Conservation (phyloP, 2,888 invertebrate species). For the Syrphus vitripennis region DNA sequence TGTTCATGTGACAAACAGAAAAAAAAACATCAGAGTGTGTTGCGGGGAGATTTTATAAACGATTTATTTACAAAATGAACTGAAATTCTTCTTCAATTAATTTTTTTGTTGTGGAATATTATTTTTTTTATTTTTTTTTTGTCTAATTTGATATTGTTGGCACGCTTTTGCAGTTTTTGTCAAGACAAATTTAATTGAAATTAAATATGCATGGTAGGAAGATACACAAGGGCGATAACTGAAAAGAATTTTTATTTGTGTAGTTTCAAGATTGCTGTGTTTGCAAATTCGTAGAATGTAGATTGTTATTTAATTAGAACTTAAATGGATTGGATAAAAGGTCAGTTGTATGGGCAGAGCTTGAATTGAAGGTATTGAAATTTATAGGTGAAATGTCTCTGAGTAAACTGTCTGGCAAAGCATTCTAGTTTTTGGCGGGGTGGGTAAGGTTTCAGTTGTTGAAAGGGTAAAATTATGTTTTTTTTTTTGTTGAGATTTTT, state of each 20-base stretch:
- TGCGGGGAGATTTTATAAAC: neutral
- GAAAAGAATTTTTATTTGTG: too few species aligned
- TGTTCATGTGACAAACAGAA: slow-evolving; percentile 1
- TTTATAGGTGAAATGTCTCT: too few species aligned
- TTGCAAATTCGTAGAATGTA: neutral
- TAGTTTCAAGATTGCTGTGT: too few species aligned
- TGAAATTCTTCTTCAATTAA: neutral
- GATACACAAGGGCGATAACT: neutral
- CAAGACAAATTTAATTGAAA: slow-evolving; percentile 33
- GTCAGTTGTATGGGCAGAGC: too few species aligned
- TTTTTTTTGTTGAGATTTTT: too few species aligned
- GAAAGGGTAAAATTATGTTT: too few species aligned
- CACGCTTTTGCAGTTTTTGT: neutral
- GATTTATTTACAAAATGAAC: neutral
- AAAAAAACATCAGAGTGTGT: neutral
- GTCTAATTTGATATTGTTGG: neutral
- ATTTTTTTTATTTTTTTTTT: neutral
- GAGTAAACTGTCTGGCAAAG: too few species aligned
- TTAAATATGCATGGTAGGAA: too few species aligned
- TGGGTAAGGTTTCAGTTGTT: too few species aligned
- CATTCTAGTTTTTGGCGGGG: too few species aligned
- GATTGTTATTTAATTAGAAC: slow-evolving; percentile 24
- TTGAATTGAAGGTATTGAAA: too few species aligned
- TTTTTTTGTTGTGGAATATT: neutral
- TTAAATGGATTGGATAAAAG: too few species aligned